These are phyloP conservation scores for Dendropsophus ebraccatus DNA, from an alignment of 2,113 vertebrate species.

Conservation along the genomic window DNA sequence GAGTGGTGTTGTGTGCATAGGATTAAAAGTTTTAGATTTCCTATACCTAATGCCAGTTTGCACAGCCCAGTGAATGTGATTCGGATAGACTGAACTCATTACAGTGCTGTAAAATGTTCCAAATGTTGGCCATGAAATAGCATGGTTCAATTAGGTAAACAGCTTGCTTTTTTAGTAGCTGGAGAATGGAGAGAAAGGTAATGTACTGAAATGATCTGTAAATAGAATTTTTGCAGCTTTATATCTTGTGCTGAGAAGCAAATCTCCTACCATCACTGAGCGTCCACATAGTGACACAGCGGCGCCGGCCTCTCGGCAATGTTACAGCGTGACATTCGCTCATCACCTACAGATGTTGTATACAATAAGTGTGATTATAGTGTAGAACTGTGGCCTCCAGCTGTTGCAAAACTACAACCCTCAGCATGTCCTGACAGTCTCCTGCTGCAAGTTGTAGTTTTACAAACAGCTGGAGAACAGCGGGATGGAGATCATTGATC, in stretches of 20 bases:
- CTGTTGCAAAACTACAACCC: too few relatives aligned
- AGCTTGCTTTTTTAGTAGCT: slow-evolving; percentile 3
- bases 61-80: background rate
- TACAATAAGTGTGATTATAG: too few relatives aligned
- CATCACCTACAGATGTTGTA: too few relatives aligned
- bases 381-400: too few relatives aligned
- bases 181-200: background rate
- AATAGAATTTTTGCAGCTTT: background rate
- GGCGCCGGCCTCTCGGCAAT: too few relatives aligned
- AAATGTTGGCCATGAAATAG: slow-evolving; percentile 21
- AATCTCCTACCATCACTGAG: background rate
- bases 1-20: background rate
- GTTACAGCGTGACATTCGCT: background rate
- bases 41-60: background rate
- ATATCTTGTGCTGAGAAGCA: background rate
- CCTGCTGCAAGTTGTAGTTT: too few relatives aligned
- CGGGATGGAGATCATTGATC: too few relatives aligned
- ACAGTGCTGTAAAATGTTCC: background rate
- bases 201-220: background rate
- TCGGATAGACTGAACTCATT: slow-evolving; percentile 6
- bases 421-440: too few relatives aligned
- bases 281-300: background rate
- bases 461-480: background rate
- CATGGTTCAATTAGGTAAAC: background rate
- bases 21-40: background rate